Conservation (phyloP, 1,140 invertebrate genomes). For the Plectrocnemia conspersa region DNA sequence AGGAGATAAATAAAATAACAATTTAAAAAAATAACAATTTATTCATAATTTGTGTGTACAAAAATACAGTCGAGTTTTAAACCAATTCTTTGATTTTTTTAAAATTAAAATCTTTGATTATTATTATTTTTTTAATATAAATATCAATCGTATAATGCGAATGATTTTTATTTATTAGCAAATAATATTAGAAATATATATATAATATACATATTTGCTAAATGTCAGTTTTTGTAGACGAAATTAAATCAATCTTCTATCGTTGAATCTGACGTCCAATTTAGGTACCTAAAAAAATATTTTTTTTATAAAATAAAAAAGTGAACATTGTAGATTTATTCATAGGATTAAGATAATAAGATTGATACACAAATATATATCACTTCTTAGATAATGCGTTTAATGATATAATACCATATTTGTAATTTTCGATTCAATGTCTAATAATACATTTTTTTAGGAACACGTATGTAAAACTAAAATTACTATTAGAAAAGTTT, state of each 20-base stretch:
- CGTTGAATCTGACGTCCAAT: conserved; percentile 11
- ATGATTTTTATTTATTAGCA: conserved; percentile 2
- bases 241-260: conserved; percentile 13
- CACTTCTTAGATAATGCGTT: not conserved
- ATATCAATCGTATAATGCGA: not conserved
- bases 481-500: no score
- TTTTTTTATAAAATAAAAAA: not conserved
- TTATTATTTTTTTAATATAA: not conserved
- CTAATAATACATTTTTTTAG: not conserved
- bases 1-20: no score
- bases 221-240: no score
- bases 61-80: no score
- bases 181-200: no score
- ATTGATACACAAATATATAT: not conserved
- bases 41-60: no score
- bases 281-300: not conserved
- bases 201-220: no score
- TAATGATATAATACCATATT: not conserved
- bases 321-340: not conserved
- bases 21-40: no score
- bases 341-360: not conserved
- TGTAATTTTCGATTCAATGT: not conserved
- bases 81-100: no score
- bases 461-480: not conserved
- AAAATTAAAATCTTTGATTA: no score